phyloP scores from a whole-genome alignment of 30 jellyfish, hydroid and myxozoan genomes.

The Hydra vulgaris region DNA sequence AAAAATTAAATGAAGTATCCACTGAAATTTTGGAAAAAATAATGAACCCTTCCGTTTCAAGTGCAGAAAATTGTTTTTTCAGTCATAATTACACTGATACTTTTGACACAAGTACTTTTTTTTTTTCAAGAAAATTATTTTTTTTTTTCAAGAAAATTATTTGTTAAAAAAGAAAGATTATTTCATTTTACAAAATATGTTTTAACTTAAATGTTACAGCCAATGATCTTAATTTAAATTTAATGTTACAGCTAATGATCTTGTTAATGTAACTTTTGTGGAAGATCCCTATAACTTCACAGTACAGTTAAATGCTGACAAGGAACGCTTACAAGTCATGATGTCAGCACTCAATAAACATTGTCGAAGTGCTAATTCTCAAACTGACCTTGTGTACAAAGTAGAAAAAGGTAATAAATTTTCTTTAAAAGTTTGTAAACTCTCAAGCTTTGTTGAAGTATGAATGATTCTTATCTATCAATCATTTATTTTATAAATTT shows the following conservation, averaged over 20 bases:
- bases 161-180: not conserved
- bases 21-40: not conserved
- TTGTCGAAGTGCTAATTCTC: slow-evolving; percentile 44
- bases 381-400: slow-evolving; percentile 47
- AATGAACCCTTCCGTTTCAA: not conserved
- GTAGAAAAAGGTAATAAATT: slow-evolving; percentile 42
- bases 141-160: too few relatives aligned
- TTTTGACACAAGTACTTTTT: not conserved
- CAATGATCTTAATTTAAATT: slow-evolving; percentile 22
- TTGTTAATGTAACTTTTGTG: slow-evolving; percentile 60
- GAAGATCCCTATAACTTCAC: slow-evolving; percentile 45
- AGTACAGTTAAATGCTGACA: slow-evolving; percentile 66
- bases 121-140: too few relatives aligned
- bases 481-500: not conserved
- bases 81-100: not conserved
- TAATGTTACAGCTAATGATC: slow-evolving; percentile 24
- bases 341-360: slow-evolving; percentile 57
- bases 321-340: slow-evolving; percentile 57
- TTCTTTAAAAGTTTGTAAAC: too few relatives aligned
- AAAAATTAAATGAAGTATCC: slow-evolving; percentile 1
- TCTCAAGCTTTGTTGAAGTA: too few relatives aligned
- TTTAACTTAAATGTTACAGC: not conserved
- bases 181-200: not conserved
- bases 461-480: too few relatives aligned
- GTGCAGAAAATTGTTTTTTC: not conserved